Evolutionary conservation across 2,888 invertebrate genomes (phyloP), one percentile per base, ranked within the genome.

Genomic region (Euclidia mi): DNA sequence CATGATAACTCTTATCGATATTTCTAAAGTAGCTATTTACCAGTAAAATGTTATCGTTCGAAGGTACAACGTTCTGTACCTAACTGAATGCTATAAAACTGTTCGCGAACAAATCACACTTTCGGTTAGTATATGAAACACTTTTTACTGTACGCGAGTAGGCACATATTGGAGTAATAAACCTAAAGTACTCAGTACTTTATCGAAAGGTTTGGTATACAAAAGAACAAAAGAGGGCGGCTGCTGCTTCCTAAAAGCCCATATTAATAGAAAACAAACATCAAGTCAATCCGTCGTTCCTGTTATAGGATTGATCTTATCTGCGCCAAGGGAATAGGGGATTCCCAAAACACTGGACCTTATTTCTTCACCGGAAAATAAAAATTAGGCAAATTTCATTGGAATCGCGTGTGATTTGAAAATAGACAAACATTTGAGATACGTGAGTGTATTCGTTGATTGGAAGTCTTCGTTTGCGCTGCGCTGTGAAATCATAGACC

Each of bases 341-440:
- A n/a, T n/a, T n/a, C n/a, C n/a, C n/a, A n/a, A n/a, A n/a, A n/a
- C n/a, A n/a, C n/a, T n/a, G 12, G 2, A 10, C 10, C 38, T 38
- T 51, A 43, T 25, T 31, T 25, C 38, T 56, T 50, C 38, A 51
- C 32, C 51, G 31, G 53, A 52, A 58, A 64, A 66, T 66, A 45
- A 58, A 64, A 57, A 61, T 63, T 59, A 62, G 35, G 42, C 38
- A 41, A 49, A 41, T 56, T 49, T 45, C 20, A 42, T 18, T 42
- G 46, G 11, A 43, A 58, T 45, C 60, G 49, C 32, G 15, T 29
- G n/a, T n/a, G n/a, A n/a, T n/a, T n/a, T n/a, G n/a, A n/a, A n/a
- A n/a, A n/a, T n/a, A n/a, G n/a, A n/a, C n/a, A n/a, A n/a, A n/a
- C n/a, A n/a, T n/a, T n/a, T n/a, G n/a, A n/a, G n/a, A n/a, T n/a